phyloP scores from a whole-genome alignment of 2,888 invertebrate species.

The Eumacrocentrus americanus region DNA sequence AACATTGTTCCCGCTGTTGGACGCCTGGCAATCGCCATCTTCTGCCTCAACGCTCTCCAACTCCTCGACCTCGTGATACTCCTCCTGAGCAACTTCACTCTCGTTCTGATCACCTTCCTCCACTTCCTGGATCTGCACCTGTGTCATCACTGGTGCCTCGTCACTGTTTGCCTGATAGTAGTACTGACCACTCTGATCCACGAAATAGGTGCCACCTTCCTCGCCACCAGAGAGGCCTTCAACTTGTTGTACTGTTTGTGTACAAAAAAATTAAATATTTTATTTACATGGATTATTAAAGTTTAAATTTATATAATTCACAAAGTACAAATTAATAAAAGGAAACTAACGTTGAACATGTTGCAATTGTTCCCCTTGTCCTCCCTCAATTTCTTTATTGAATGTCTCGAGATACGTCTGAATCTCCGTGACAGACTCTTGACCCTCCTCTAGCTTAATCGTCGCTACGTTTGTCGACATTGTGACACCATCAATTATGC shows the following conservation, averaged over 20 bases:
- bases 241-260: conserved; percentile 57
- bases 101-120: conserved; percentile 53
- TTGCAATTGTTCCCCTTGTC: conserved; percentile 61
- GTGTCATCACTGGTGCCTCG: conserved; percentile 69
- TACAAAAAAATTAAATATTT: conserved; percentile 3
- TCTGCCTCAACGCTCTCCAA: conserved; percentile 64
- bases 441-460: conserved; percentile 58
- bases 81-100: conserved; percentile 56
- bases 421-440: conserved; percentile 71
- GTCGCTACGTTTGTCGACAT: conserved; percentile 57
- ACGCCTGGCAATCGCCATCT: conserved; percentile 55
- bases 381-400: conserved; percentile 78
- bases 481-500: conserved; percentile 42
- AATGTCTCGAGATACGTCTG: conserved; percentile 83
- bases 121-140: conserved; percentile 65
- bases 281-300: too few relatives aligned
- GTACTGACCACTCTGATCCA: conserved; percentile 82
- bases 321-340: conserved; percentile 9
- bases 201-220: conserved; percentile 77
- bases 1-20: conserved; percentile 45
- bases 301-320: neutral
- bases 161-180: conserved; percentile 78
- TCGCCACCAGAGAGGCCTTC: conserved; percentile 62
- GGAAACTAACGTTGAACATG: conserved; percentile 57
- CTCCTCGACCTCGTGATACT: conserved; percentile 61